phyloP scores from a whole-genome alignment of 2,113 vertebrate genomes.

The Microcebus lehilahytsara region DNA sequence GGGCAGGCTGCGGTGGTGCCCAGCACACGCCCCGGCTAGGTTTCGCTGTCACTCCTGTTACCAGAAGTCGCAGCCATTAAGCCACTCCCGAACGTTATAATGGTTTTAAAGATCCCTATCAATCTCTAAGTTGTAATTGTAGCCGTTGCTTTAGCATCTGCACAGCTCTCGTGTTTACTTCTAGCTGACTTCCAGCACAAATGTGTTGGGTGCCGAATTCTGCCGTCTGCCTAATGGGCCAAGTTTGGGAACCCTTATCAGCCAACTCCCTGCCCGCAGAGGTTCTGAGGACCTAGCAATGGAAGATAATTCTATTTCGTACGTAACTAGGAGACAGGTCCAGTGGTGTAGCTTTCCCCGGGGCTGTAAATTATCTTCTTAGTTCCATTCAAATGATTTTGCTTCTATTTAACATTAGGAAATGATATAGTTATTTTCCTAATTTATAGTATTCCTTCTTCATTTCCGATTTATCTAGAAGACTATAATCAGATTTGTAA shows the following conservation, averaged over 20 bases:
- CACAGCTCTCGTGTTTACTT: not conserved
- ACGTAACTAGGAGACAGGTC: not conserved
- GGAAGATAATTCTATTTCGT: not conserved
- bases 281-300: not conserved
- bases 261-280: not conserved
- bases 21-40: not conserved
- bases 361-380: not conserved
- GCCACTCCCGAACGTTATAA: not conserved
- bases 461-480: conserved; percentile 34
- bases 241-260: not conserved
- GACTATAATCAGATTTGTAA: not conserved
- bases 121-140: fast-evolving
- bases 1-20: fast-evolving
- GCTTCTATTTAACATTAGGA: not conserved
- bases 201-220: not conserved
- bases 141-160: not conserved
- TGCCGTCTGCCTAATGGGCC: not conserved
- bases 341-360: not conserved
- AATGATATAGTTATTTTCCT: not conserved
- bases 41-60: not conserved
- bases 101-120: fast-evolving
- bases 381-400: not conserved
- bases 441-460: not conserved
- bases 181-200: not conserved
- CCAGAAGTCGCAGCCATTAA: not conserved